Base-by-base conservation (phyloP, 2,797 vertebrate species). In the Hemibagrus guttatus region DNA sequence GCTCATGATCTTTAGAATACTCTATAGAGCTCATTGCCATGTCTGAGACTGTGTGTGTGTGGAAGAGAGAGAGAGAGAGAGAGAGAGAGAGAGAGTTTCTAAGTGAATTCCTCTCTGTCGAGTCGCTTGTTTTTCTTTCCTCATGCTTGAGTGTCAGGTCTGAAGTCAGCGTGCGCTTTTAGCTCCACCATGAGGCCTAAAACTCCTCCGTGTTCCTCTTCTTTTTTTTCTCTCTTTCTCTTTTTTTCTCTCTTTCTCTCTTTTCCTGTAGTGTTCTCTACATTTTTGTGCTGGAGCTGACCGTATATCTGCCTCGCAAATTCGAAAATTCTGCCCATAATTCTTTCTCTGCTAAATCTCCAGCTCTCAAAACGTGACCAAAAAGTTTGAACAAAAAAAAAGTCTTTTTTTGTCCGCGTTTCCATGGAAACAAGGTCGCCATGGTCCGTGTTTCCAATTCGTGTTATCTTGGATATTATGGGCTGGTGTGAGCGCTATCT, bases 101-200 rank as follows among this genome's bases (percentile, higher is more conserved):
- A 19, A 90, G 92, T 89, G 91, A 91, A 91, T 92, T 94, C 90
- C 66, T 88, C 89, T 59, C 46, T 84, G 63, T 81, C 63, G 49
- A 78, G n/a, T 61, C 54, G 13, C 75, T 74, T 87, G 28, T 87
- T 89, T 84, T 81, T 68, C 54, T 75, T 63, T 79, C 39, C 54
- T 28, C 52, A 35, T 46, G 66, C 61, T 56, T 81, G 9, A 28
- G 66, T 52, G 82, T 26, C 83, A 46, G 61, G 4, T 46, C 42
- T 83, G 49, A 39, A 78, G 5, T 82, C 64, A 56, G 76, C 17
- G 13, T 75, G 68, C 39, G 26, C 28, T 58, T 69, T 58, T 61
- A 74, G 83, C 83, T 16, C 86, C 85, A 79, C 39, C 42, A 52
- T 28, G 8, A 87, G 72, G 80, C 35, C 63, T 64, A 68, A 13